Percentiles rank a stretch among this genome's conserved stretches.
Evolutionary conservation across 2,888 invertebrate species (phyloP).

Genomic region (Chrysolina haemoptera): DNA sequence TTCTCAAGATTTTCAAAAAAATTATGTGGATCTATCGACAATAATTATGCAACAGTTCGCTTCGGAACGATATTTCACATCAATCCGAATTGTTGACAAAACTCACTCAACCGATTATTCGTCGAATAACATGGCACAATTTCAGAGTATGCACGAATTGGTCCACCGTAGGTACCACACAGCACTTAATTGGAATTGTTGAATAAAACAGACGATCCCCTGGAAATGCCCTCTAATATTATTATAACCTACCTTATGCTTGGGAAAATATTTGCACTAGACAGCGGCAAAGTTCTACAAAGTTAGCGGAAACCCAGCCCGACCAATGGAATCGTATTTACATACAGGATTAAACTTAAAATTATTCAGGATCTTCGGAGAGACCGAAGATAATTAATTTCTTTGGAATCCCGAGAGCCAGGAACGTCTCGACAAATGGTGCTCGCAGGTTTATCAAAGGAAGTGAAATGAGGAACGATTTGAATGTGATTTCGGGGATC

Average conservation of each 20-base stretch:
- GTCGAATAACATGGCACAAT: conserved; percentile 4
- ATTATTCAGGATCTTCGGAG: conserved; percentile 22
- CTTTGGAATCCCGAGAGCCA: background rate
- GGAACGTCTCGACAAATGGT: conserved; percentile 10
- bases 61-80: background rate
- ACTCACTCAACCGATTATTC: conserved; percentile 5
- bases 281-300: conserved; percentile 12
- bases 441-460: background rate
- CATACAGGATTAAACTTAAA: conserved; percentile 21
- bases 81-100: background rate
- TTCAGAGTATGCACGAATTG: background rate
- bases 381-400: conserved; percentile 23
- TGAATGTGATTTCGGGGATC: conserved; percentile 9
- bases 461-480: background rate
- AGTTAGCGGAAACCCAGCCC: conserved; percentile 10
- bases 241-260: conserved; percentile 21
- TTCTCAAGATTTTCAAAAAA: no score
- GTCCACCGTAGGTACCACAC: background rate
- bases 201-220: conserved; percentile 19
- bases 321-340: conserved; percentile 19
- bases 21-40: no score
- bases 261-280: conserved; percentile 14
- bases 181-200: conserved; percentile 13
- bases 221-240: conserved; percentile 20
- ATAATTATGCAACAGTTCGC: background rate